A percentile compares a stretch with the other conserved stretches of the same genome.
Conservation (phyloP, 2,888 invertebrate genomes). For the Rhodophaea formosa region DNA sequence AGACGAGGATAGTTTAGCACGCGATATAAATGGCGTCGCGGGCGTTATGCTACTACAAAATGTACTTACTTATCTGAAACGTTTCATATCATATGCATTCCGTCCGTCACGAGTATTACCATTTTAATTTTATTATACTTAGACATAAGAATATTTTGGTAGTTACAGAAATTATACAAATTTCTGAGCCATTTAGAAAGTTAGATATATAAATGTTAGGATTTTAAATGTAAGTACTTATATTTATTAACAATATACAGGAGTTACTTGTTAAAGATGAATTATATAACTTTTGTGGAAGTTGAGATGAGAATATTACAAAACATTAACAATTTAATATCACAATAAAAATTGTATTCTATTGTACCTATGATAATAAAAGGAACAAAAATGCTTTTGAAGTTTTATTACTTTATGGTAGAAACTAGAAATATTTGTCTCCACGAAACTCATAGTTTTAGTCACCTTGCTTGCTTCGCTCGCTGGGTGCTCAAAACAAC, state of each 20-base stretch:
- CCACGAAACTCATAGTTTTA: too few relatives aligned
- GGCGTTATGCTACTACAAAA: slow-evolving; percentile 1
- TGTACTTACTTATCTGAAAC: not conserved
- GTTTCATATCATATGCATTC: slow-evolving; percentile 19
- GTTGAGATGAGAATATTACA: slow-evolving; percentile 25
- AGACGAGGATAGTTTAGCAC: too few relatives aligned
- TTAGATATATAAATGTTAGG: slow-evolving; percentile 23
- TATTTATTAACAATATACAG: slow-evolving; percentile 32
- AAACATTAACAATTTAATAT: slow-evolving; percentile 43
- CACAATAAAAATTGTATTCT: slow-evolving; percentile 70
- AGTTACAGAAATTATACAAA: slow-evolving; percentile 21
- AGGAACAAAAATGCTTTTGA: slow-evolving; percentile 35
- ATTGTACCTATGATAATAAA: slow-evolving; percentile 60
- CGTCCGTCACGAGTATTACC: slow-evolving; percentile 73
- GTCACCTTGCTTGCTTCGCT: too few relatives aligned
- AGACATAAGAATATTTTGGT: slow-evolving; percentile 25
- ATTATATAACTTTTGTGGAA: slow-evolving; percentile 24
- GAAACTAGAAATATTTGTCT: not conserved
- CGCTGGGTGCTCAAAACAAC: too few relatives aligned
- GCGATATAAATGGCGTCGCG: too few relatives aligned
- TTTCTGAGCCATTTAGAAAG: slow-evolving; percentile 29
- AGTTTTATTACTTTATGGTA: slow-evolving; percentile 25
- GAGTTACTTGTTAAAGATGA: slow-evolving; percentile 25
- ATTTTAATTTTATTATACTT: slow-evolving; percentile 33
- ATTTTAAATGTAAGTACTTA: slow-evolving; percentile 24